Evolutionary conservation across 1,140 invertebrate species (phyloP).

Genomic region (Odontomachus brunneus): DNA sequence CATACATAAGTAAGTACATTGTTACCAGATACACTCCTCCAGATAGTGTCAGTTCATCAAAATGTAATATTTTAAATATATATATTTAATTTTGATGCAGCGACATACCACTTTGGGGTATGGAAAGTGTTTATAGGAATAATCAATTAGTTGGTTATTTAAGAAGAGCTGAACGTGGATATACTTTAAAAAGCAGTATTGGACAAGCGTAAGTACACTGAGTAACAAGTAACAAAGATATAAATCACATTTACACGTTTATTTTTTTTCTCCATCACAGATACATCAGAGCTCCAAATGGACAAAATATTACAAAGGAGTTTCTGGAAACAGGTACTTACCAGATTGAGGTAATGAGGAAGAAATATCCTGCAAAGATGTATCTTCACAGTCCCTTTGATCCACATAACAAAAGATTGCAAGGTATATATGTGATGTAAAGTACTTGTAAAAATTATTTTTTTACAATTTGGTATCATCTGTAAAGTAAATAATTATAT

Average conservation of each 20-base stretch:
- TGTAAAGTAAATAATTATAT: background rate
- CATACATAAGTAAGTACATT: constrained; percentile 87
- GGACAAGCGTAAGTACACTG: constrained; percentile 87
- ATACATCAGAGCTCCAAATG: constrained; percentile 86
- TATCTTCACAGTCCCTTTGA: constrained; percentile 93
- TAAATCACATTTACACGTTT: background rate
- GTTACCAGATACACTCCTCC: background rate
- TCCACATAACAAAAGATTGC: constrained; percentile 88
- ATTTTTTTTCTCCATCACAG: constrained; percentile 80
- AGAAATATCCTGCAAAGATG: constrained; percentile 89
- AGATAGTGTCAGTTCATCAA: constrained; percentile 8
- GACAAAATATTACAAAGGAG: constrained; percentile 87
- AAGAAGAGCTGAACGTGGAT: constrained; percentile 92
- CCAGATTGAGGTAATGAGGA: constrained; percentile 92
- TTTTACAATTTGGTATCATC: background rate
- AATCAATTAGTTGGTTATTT: constrained; percentile 91
- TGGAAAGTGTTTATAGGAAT: constrained; percentile 94
- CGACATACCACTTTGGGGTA: constrained; percentile 91
- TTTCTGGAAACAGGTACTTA: constrained; percentile 91
- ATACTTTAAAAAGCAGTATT: constrained; percentile 89
- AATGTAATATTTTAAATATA: constrained; percentile 11
- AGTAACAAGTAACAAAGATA: constrained; percentile 38
- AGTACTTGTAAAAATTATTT: background rate
- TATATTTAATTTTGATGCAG: constrained; percentile 79
- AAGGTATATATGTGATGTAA: constrained; percentile 76